Evolutionary conservation across 2,888 invertebrate species (phyloP).

Genomic region (Drosophila anomalata): DNA sequence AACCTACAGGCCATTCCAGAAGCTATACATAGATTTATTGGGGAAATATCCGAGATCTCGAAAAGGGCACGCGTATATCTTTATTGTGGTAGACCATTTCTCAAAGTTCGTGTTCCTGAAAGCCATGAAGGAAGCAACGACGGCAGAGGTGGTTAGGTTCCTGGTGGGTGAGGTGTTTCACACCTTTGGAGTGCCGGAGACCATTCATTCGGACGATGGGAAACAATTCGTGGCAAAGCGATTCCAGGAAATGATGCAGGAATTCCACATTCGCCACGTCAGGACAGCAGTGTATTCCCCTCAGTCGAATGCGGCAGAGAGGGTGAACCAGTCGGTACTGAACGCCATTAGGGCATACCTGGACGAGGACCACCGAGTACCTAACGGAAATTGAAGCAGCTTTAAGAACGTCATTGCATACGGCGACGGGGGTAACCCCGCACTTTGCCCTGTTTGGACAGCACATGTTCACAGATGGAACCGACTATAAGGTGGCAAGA

Average conservation of each 20-base stretch:
- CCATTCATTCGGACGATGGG: constrained; percentile 1
- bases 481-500: background rate
- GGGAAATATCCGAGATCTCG: too few species aligned
- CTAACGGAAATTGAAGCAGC: constrained; percentile 4
- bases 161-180: background rate
- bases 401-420: background rate
- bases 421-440: background rate
- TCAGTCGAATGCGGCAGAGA: constrained; percentile 1
- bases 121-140: constrained; percentile 2
- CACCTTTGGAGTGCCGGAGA: constrained; percentile 5
- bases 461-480: background rate
- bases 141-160: constrained; percentile 8
- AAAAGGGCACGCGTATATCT: background rate
- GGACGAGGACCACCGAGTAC: background rate
- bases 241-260: background rate
- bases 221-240: constrained; percentile 9
- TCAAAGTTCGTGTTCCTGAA: background rate
- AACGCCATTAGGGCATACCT: background rate
- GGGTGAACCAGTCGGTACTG: constrained; percentile 7
- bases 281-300: constrained; percentile 8
- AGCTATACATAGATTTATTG: too few species aligned
- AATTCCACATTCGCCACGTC: background rate
- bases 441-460: constrained; percentile 4
- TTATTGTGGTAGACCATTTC: background rate
- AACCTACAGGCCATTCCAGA: too few species aligned